Evolutionary conservation across 2,797 vertebrate genomes (phyloP).

Genomic region (Falco cherrug): DNA sequence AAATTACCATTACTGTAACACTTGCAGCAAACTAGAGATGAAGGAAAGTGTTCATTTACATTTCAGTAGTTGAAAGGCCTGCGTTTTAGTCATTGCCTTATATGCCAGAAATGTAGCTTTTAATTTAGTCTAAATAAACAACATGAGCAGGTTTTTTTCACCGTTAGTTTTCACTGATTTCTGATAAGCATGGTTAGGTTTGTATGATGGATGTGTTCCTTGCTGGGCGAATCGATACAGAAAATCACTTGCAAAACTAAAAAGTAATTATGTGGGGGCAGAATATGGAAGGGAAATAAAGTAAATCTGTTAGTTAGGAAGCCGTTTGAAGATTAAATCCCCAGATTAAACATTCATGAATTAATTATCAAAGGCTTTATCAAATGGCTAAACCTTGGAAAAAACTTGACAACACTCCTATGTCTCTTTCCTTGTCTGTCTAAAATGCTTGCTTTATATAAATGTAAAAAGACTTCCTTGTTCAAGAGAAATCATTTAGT

Average conservation of each 20-base stretch:
- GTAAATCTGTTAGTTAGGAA: slow-evolving; percentile 51
- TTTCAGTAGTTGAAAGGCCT: slow-evolving; percentile 49
- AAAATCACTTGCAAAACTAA: slow-evolving; percentile 36
- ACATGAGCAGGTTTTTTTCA: neutral
- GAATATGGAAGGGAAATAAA: slow-evolving; percentile 53
- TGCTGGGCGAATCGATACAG: slow-evolving; percentile 35
- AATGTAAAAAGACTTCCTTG: slow-evolving; percentile 28
- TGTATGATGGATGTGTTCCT: slow-evolving; percentile 45
- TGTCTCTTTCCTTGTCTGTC: slow-evolving; percentile 12
- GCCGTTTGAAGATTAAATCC: slow-evolving; percentile 42
- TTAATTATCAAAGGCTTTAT: slow-evolving; percentile 63
- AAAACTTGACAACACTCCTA: neutral
- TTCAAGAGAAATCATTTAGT: slow-evolving; percentile 33
- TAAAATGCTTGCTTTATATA: slow-evolving; percentile 20
- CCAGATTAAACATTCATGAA: slow-evolving; percentile 46
- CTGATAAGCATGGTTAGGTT: slow-evolving; percentile 21
- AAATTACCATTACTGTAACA: slow-evolving; percentile 35
- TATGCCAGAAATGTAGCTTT: slow-evolving; percentile 46
- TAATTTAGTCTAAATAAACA: slow-evolving; percentile 52
- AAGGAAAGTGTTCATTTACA: slow-evolving; percentile 19
- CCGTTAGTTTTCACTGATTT: slow-evolving; percentile 25
- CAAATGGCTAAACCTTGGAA: slow-evolving; percentile 25
- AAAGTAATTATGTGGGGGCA: slow-evolving; percentile 9
- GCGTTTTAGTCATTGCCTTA: neutral
- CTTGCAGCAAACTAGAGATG: neutral